phyloP scores from a whole-genome alignment of 2,888 invertebrate genomes.

The Leptothorax acervorum region DNA sequence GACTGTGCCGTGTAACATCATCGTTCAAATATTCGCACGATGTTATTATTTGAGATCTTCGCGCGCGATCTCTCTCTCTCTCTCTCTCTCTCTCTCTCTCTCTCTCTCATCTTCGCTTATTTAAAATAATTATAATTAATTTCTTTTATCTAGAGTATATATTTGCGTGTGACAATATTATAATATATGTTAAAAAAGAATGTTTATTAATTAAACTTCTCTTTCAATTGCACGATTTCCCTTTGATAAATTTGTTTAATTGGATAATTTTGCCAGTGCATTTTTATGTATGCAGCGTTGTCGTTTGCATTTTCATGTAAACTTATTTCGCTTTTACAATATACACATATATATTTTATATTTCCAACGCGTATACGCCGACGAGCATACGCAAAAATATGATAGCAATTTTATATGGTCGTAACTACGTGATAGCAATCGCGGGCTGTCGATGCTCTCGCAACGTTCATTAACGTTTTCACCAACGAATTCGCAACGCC shows the following conservation, averaged over 20 bases:
- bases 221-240: background rate
- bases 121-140: slow-evolving; percentile 12
- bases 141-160: background rate
- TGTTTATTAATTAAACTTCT: slow-evolving; percentile 20
- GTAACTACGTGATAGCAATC: slow-evolving; percentile 26
- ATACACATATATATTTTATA: slow-evolving; percentile 27
- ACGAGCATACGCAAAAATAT: slow-evolving; percentile 24
- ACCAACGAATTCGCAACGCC: slow-evolving; percentile 21
- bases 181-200: background rate
- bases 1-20: background rate
- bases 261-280: slow-evolving; percentile 25
- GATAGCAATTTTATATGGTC: slow-evolving; percentile 40
- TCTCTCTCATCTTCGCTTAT: background rate
- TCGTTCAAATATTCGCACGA: background rate
- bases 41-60: background rate
- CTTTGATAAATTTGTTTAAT: slow-evolving; percentile 38
- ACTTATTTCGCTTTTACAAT: slow-evolving; percentile 37
- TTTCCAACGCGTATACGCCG: background rate
- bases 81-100: too few relatives aligned
- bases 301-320: slow-evolving; percentile 43
- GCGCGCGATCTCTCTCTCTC: too few relatives aligned
- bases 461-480: slow-evolving; percentile 52
- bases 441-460: slow-evolving; percentile 25
- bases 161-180: background rate
- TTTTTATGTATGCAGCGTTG: slow-evolving; percentile 24